Evolutionary conservation across 2,888 invertebrate species (phyloP), one percentile per base, ranked within the genome.

Genomic region (Tenodera sinensis): DNA sequence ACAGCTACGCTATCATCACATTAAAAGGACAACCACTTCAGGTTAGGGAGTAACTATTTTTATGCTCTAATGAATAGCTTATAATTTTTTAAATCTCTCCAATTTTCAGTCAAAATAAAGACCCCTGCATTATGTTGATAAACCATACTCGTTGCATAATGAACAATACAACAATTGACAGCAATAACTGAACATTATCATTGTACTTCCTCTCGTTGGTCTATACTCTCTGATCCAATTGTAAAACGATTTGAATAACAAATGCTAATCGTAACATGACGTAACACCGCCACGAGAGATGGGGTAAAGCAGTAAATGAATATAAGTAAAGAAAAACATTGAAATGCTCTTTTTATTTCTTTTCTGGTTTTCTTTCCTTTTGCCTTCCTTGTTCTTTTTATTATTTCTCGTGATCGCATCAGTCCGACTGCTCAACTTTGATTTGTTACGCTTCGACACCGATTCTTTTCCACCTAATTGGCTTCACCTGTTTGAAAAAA

Each of bases 391-490:
- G 25, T 71, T 71, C 54, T 71, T 71, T 71, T 71, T 71, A 71
- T 71, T 71, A 71, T 71, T 71, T 71, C 54, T 71, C 54, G 54
- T 71, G 54, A 71, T 71, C 54, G 25, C 54, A 71, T 71, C 54
- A 71, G 54, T 71, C 25, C 54, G 25, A 71, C 54, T 71, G 54
- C 54, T 71, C 54, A 71, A 71, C 54, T 71, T 71, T 71, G 20
- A 71, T 84, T 42, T 84, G 87, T 89, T 83, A 89, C 86, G 89
- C 86, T 54, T 89, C 83, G 54, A 83, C 83, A 90, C 88, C 85
- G 90, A 90, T 90, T 90, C 88, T 88, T 90, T 90, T 90, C 86
- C 90, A 90, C 88, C 89, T 88, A 90, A 88, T 88, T 90, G 88
- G 86, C 71, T 88, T 86, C 54, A 83, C 87, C 87, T 84, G 88